A percentile compares a stretch with the other conserved stretches of the same genome.
Conservation (phyloP, 2,113 vertebrate genomes). For the Urocitellus parryii region DNA sequence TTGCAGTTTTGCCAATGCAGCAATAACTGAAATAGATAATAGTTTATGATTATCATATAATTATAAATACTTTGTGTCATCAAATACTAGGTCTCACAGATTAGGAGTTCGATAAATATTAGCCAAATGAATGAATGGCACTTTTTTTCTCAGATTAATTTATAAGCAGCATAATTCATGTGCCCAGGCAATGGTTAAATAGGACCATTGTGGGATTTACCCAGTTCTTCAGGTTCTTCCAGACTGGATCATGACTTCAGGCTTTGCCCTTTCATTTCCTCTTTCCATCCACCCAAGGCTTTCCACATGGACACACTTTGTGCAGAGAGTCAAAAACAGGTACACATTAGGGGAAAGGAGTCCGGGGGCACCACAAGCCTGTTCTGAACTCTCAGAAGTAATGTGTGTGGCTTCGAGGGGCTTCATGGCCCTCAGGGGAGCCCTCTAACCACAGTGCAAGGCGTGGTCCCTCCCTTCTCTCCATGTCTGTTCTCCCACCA, state of each 20-base stretch:
- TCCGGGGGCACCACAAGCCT: no score
- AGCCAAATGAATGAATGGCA: background rate
- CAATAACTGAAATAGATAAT: background rate
- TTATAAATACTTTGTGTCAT: background rate
- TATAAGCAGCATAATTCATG: background rate
- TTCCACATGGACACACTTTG: background rate
- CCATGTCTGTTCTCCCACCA: no score
- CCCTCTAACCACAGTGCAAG: no score
- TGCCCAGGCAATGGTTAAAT: background rate
- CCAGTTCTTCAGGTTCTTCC: background rate
- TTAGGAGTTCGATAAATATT: background rate
- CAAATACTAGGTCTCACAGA: background rate
- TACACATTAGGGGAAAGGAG: background rate
- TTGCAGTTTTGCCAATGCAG: background rate
- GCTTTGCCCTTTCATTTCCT: background rate
- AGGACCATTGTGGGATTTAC: background rate
- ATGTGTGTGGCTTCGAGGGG: no score
- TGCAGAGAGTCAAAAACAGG: background rate
- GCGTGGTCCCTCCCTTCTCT: no score
- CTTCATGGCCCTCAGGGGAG: no score
- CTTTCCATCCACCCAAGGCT: background rate
- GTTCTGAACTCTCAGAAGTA: no score
- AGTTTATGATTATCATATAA: background rate
- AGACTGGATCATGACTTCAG: background rate
- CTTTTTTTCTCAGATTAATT: background rate